phyloP scores from a whole-genome alignment of 2,888 invertebrate species.

The Trissoscelio sp. region DNA sequence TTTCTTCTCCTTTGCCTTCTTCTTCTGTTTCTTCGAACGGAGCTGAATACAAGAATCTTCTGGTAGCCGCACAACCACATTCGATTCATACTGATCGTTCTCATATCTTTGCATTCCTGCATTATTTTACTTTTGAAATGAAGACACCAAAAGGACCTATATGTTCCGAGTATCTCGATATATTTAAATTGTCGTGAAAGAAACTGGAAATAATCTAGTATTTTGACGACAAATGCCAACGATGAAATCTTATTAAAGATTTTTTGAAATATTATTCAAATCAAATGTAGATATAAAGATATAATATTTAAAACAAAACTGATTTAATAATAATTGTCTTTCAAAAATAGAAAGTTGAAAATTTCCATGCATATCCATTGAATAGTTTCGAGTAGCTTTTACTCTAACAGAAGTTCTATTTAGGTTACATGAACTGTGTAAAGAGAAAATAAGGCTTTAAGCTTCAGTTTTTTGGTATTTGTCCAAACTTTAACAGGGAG shows the following conservation, averaged over 20 bases:
- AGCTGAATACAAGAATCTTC: conserved; percentile 74
- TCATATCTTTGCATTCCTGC: conserved; percentile 45
- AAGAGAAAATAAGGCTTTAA: conserved; percentile 13
- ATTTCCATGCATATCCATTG: neutral
- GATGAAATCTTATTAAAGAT: neutral
- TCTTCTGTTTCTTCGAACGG: conserved; percentile 32
- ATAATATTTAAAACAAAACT: no score
- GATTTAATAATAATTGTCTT: no score
- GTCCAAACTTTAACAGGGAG: conserved; percentile 4
- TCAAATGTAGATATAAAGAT: no score
- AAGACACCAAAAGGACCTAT: conserved; percentile 28
- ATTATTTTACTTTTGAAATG: conserved; percentile 46
- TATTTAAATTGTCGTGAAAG: no score
- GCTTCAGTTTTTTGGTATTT: conserved; percentile 3
- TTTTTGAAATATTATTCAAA: no score
- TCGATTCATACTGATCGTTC: conserved; percentile 73
- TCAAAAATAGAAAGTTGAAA: neutral
- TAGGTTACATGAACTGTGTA: conserved; percentile 3
- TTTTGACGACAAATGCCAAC: neutral
- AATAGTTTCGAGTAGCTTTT: neutral
- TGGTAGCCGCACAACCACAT: conserved; percentile 70
- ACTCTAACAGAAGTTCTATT: conserved; percentile 2
- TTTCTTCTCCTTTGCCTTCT: conserved; percentile 27
- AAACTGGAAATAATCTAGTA: no score
- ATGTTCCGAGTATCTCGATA: no score